A percentile compares a stretch with the other conserved stretches of the same genome.
These are phyloP conservation scores for Leptobrachium leishanense DNA, from an alignment of 2,113 vertebrate genomes.

Conservation along the genomic window DNA sequence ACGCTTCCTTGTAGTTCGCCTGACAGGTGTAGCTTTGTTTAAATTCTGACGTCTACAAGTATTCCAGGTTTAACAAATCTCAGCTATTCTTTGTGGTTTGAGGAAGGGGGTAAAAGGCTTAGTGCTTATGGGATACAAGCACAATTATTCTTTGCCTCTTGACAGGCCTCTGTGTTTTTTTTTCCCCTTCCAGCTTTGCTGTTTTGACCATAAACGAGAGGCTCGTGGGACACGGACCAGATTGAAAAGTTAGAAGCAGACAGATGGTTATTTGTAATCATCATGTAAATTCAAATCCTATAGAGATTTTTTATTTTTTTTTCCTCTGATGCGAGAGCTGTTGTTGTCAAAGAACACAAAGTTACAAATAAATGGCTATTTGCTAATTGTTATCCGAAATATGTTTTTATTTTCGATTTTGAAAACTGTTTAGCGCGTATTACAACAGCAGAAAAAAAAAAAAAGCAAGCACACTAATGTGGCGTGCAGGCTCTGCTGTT, in stretches of 20 bases:
- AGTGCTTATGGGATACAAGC: conserved; percentile 63
- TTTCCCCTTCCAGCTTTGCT: conserved; percentile 57
- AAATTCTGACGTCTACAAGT: conserved; percentile 55
- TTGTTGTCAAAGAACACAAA: conserved; percentile 24
- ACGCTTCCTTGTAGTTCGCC: conserved; percentile 65
- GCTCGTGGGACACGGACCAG: conserved; percentile 61
- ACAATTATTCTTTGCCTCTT: conserved; percentile 69
- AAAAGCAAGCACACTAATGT: conserved; percentile 22
- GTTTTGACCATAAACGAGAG: conserved; percentile 58
- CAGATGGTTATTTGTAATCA: conserved; percentile 75
- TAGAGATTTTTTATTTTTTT: conserved; percentile 52
- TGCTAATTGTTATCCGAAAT: conserved; percentile 34
- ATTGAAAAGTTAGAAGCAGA: conserved; percentile 65
- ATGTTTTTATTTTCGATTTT: conserved; percentile 19
- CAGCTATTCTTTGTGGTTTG: not conserved
- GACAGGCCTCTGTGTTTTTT: conserved; percentile 52
- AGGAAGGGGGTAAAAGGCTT: conserved; percentile 42
- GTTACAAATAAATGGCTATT: conserved; percentile 13
- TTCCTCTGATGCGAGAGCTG: conserved; percentile 45
- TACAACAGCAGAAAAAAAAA: conserved; percentile 10
- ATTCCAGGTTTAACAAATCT: conserved; percentile 55
- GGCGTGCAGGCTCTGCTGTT: conserved; percentile 25
- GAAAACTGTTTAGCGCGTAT: conserved; percentile 2
- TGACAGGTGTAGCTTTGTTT: conserved; percentile 66
- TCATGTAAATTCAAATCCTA: conserved; percentile 67